A percentile compares a stretch with the other conserved stretches of the same genome.
Conservation (phyloP, 2,797 vertebrate genomes). For the Perodicticus potto region DNA sequence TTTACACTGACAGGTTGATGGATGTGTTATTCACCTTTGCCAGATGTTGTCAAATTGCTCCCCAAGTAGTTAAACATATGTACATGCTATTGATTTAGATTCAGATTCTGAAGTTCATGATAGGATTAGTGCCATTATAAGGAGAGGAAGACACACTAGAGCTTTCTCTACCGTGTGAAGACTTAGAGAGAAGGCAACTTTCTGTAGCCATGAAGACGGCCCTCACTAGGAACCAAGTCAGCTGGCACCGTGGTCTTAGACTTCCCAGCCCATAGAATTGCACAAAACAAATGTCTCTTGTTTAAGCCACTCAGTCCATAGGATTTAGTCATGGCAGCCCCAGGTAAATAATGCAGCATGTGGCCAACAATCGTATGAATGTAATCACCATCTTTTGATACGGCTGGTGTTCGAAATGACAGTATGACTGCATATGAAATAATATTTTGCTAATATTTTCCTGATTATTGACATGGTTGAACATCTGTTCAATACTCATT, state of each 20-base stretch:
- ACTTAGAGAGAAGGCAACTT: background rate
- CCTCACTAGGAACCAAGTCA: background rate
- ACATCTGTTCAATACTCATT: conserved; percentile 17
- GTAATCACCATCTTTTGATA: background rate
- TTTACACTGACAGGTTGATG: background rate
- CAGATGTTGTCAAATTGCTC: background rate
- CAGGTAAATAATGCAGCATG: background rate
- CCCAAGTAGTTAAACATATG: background rate
- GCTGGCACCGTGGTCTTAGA: background rate
- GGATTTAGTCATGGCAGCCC: background rate
- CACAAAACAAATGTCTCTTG: background rate
- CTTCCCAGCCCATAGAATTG: background rate
- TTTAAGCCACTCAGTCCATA: background rate
- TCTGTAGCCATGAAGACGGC: background rate
- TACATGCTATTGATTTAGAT: background rate
- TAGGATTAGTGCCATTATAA: background rate
- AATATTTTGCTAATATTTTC: background rate
- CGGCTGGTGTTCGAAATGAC: background rate
- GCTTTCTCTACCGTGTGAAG: background rate
- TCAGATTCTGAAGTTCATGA: background rate
- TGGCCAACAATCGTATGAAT: background rate
- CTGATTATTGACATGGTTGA: background rate
- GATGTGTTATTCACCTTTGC: background rate
- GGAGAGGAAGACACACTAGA: background rate
- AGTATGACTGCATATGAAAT: background rate